phyloP scores from a whole-genome alignment of 2,888 invertebrate genomes.

The Calephelis perditalis region DNA sequence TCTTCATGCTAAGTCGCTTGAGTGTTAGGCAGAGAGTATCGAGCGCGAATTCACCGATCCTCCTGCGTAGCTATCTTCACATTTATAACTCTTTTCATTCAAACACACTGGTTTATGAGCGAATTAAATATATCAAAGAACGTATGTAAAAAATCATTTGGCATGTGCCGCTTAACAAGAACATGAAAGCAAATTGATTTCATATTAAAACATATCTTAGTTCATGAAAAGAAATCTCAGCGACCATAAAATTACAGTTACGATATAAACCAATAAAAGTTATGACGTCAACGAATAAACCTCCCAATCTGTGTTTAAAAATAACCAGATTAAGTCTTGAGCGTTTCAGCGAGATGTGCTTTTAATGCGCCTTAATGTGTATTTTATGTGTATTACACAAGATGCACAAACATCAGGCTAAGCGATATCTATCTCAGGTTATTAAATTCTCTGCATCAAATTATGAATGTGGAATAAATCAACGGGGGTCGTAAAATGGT shows the following conservation, averaged over 20 bases:
- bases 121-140: too few species aligned
- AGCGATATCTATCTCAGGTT: conserved; percentile 72
- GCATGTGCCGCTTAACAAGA: too few species aligned
- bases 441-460: conserved; percentile 75
- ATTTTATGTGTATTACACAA: conserved; percentile 77
- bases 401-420: conserved; percentile 67
- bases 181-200: conserved; percentile 12
- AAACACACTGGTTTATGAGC: too few species aligned
- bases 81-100: too few species aligned
- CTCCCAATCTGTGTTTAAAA: conserved; percentile 66
- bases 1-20: too few species aligned
- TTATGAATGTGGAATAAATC: conserved; percentile 77
- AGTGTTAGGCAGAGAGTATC: too few species aligned
- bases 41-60: too few species aligned
- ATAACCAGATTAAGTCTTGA: conserved; percentile 67
- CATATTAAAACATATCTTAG: conserved; percentile 15
- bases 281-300: conserved; percentile 70
- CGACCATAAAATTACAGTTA: conserved; percentile 41
- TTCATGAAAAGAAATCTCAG: conserved; percentile 9
- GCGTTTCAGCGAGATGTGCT: conserved; percentile 56
- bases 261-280: conserved; percentile 70
- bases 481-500: conserved; percentile 70
- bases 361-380: conserved; percentile 76
- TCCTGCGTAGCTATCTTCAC: too few species aligned
- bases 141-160: too few species aligned